These are phyloP conservation scores for Rhabdophis nuchalis DNA, from an alignment of 2,797 vertebrate genomes.

Conservation along the genomic window DNA sequence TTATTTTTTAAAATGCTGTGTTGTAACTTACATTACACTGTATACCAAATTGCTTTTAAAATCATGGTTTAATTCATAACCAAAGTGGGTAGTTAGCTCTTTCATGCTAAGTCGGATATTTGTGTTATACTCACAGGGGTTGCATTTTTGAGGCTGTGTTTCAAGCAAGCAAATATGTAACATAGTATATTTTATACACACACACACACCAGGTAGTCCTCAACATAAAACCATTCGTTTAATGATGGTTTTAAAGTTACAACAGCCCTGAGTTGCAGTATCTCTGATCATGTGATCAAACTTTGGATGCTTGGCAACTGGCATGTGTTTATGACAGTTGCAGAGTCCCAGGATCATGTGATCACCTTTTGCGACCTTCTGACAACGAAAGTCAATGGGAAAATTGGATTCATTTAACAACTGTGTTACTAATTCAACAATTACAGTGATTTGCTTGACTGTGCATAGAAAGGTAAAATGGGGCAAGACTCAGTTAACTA, in stretches of 20 bases:
- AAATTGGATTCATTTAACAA: not conserved
- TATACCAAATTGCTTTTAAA: not conserved
- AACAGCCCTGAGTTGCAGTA: not conserved
- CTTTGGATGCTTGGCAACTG: not conserved
- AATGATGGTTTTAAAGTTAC: not conserved
- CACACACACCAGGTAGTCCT: not conserved
- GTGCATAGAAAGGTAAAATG: not conserved
- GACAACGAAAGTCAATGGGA: not conserved
- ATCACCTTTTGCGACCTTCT: not conserved
- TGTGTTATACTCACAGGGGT: not conserved
- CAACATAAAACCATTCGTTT: not conserved
- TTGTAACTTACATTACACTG: not conserved
- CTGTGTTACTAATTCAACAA: not conserved
- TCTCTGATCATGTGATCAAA: not conserved
- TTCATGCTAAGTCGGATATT: not conserved
- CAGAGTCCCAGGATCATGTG: not conserved
- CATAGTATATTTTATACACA: not conserved
- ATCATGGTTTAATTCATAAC: not conserved
- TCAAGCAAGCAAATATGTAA: not conserved
- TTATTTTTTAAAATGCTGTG: not conserved
- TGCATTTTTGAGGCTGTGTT: not conserved
- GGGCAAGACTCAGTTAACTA: not conserved
- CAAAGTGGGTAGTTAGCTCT: not conserved
- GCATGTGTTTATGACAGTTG: not conserved
- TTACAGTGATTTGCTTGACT: not conserved